Conservation (phyloP, 2,113 vertebrate genomes). For the Gallinago undulata region DNA sequence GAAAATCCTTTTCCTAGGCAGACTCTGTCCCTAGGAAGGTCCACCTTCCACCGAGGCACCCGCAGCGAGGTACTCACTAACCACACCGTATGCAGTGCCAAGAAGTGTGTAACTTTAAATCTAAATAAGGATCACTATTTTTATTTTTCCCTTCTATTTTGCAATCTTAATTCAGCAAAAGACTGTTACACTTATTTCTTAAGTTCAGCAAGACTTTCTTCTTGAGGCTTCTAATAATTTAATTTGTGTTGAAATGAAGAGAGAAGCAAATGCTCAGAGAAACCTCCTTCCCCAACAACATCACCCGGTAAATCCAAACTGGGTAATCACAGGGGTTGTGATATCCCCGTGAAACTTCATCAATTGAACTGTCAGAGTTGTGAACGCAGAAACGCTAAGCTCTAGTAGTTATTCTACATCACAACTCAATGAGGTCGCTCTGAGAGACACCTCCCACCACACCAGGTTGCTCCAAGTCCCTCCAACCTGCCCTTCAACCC, state of each 20-base stretch:
- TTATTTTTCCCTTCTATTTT: neutral
- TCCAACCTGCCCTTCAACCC: neutral
- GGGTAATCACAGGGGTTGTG: neutral
- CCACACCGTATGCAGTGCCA: neutral
- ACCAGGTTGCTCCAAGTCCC: neutral
- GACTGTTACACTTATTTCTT: neutral
- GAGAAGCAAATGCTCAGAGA: neutral
- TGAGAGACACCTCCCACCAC: neutral
- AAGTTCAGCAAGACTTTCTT: neutral
- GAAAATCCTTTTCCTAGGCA: neutral
- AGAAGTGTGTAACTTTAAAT: neutral
- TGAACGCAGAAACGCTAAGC: accelerated
- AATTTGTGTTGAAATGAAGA: neutral
- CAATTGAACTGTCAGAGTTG: neutral
- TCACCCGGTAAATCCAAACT: neutral
- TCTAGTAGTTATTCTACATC: neutral
- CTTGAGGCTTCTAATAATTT: neutral
- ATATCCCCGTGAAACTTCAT: neutral
- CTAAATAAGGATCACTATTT: neutral
- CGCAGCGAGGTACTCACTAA: neutral
- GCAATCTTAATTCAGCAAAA: neutral
- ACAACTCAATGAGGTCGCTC: accelerated
- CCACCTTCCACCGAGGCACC: neutral
- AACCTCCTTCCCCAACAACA: neutral
- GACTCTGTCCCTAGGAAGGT: neutral